Conservation (phyloP, 2,797 vertebrate species). For the Euthynnus affinis region DNA sequence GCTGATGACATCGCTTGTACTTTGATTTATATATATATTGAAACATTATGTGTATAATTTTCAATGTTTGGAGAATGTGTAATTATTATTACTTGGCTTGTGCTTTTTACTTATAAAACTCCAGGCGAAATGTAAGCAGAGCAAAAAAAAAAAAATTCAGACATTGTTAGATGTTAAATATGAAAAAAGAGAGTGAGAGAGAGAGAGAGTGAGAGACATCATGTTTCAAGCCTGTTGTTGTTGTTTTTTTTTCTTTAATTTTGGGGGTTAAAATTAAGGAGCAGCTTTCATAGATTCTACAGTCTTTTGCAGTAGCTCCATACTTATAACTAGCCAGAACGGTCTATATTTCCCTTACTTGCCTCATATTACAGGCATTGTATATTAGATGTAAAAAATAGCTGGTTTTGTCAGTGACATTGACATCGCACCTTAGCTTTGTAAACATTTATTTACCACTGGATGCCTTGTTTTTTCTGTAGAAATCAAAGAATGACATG, state of each 20-base stretch:
- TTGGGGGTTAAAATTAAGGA: conserved; percentile 24
- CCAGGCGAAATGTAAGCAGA: conserved; percentile 42
- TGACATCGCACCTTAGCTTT: conserved; percentile 84
- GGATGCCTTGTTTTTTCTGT: conserved; percentile 86
- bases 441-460: conserved; percentile 86
- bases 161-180: conserved; percentile 8
- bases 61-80: conserved; percentile 59
- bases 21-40: conserved; percentile 60
- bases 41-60: conserved; percentile 60
- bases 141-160: neutral
- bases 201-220: conserved; percentile 8
- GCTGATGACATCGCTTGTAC: conserved; percentile 56
- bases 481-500: conserved; percentile 65
- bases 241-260: conserved; percentile 11
- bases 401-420: conserved; percentile 76
- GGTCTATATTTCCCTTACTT: conserved; percentile 60
- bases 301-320: conserved; percentile 33
- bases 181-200: conserved; percentile 25
- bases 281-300: conserved; percentile 28
- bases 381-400: conserved; percentile 83
- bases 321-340: conserved; percentile 42
- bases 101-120: conserved; percentile 54
- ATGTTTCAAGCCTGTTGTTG: conserved; percentile 32
- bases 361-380: conserved; percentile 70
- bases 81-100: conserved; percentile 34